These are phyloP conservation scores for Ostrea edulis DNA, from an alignment of 1,140 invertebrate species.

Conservation along the genomic window DNA sequence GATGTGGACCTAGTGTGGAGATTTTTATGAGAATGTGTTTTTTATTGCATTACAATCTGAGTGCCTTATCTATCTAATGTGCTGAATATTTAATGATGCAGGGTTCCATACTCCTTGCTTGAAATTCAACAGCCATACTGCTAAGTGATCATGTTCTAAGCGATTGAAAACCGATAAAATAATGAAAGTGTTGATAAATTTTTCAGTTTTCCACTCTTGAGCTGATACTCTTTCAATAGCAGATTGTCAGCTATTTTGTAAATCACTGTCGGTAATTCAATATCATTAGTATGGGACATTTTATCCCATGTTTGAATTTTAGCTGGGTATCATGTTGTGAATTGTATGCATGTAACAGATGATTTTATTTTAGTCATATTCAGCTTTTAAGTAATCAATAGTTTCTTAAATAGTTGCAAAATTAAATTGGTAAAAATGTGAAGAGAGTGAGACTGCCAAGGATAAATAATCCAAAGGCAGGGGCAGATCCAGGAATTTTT, in stretches of 20 bases:
- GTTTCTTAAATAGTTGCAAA: too few species aligned
- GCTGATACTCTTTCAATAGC: background rate
- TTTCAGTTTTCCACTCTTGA: background rate
- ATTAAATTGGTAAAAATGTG: too few species aligned
- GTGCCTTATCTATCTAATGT: constrained; percentile 31
- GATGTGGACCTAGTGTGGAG: background rate
- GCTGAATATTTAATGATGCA: constrained; percentile 8
- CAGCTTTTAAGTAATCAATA: too few species aligned
- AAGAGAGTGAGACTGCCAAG: too few species aligned
- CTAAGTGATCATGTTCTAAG: constrained; percentile 30
- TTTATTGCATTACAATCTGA: background rate
- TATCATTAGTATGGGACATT: background rate
- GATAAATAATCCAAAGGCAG: too few species aligned
- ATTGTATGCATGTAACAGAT: background rate
- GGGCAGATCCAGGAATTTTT: too few species aligned
- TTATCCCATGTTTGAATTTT: too few species aligned
- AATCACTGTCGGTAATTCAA: background rate
- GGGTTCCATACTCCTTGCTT: background rate
- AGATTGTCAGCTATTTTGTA: background rate
- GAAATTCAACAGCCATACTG: constrained; percentile 12
- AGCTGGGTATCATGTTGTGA: background rate
- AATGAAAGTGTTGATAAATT: background rate
- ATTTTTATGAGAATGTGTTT: constrained; percentile 22
- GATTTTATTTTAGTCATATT: background rate
- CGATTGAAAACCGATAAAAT: background rate